Evolutionary conservation across 2,797 vertebrate genomes (phyloP), one percentile per base, ranked within the genome.

Genomic region (Eleutherodactylus coqui): DNA sequence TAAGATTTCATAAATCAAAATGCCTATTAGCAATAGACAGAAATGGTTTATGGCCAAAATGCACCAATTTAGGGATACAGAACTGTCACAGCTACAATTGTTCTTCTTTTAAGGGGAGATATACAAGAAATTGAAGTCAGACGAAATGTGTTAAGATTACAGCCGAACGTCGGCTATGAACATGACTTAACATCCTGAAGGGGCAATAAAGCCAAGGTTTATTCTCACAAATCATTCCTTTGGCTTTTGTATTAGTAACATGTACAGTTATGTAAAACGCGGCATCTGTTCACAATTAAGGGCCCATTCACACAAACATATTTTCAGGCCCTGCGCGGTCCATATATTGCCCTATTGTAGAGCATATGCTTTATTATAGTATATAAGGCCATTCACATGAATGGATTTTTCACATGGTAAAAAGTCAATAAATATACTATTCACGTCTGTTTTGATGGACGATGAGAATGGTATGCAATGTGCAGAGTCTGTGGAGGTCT

Each of bases 41-140:
- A 43, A 36, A 58, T 36, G 34, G 32, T 82, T 75, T 81, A 75
- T 67, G 78, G 62, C 21, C 19, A 53, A 47, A 60, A 47, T 43
- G 49, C 24, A 47, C 17, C 43, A 55, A 29, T 51, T 77, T 0
- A 34, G 67, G 13, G 17, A 5, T 32, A 1, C 53, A 45, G 29
- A 76, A 32, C 70, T 58, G 70, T 27, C 41, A 43, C 79, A 47
- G 41, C 55, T 16, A 36, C 0, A 6, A 53, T 0, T 1, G 60
- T 62, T 58, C 60, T 53, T 82, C 72, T 51, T 53, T 34, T 16
- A 73, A 83, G 45, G 79, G 75, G 32, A 72, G 43, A 70, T 86
- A 82, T 82, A 86, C 69, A 76, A 82, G 55, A 77, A 58, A 77
- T 45, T 86, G 47, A 43, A 81, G 51, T 75, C 78, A 16, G n/a